phyloP scores from a whole-genome alignment of 2,113 vertebrate species.

The Nymphicus hollandicus region DNA sequence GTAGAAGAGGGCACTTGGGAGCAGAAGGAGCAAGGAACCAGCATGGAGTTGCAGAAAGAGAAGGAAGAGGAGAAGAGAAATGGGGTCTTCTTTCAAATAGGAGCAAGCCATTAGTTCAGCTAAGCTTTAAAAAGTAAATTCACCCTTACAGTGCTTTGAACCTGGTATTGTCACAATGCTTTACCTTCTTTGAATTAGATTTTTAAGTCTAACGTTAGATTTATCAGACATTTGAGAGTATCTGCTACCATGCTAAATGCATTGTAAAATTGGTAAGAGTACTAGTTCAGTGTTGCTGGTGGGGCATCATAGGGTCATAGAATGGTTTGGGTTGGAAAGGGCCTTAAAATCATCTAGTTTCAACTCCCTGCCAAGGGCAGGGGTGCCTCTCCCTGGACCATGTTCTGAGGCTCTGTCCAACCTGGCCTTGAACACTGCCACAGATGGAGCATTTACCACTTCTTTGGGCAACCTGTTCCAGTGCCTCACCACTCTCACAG shows the following conservation, averaged over 20 bases:
- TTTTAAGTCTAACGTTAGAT: neutral
- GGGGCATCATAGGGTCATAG: neutral
- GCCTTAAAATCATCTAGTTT: neutral
- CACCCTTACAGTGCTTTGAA: neutral
- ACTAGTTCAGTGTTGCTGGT: neutral
- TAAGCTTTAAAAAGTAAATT: neutral
- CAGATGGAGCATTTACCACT: neutral
- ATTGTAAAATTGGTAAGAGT: neutral
- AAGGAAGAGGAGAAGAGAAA: neutral
- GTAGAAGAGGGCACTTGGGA: neutral
- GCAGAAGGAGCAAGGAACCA: neutral
- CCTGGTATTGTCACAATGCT: neutral
- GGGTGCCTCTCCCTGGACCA: neutral
- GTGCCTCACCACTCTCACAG: neutral
- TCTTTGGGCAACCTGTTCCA: neutral
- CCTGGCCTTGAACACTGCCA: neutral
- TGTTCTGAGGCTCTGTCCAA: neutral
- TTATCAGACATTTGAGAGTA: neutral
- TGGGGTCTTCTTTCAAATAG: fast-evolving
- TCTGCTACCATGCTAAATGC: neutral
- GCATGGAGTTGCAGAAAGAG: neutral
- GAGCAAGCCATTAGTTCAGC: neutral
- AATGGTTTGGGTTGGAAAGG: neutral
- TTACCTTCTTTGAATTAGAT: neutral
- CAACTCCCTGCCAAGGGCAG: neutral